Percentiles rank a stretch among this genome's conserved stretches.
Evolutionary conservation across 2,797 vertebrate genomes (phyloP).

Genomic region (Sebastes umbrosus): DNA sequence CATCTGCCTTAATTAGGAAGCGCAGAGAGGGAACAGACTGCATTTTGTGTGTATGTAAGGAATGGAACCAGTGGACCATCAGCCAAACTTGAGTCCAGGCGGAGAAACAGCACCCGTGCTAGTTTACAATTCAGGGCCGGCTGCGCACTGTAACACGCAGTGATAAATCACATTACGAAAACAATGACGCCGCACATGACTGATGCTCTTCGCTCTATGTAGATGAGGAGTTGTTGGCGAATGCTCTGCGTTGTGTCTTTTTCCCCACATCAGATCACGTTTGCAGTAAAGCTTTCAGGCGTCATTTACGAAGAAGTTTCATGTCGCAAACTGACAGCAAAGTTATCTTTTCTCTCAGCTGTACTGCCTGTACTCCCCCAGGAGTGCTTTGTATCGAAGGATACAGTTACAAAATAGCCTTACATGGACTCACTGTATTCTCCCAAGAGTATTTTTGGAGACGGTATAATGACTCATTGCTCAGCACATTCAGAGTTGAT

Average conservation of each 20-base stretch:
- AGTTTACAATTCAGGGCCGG: slow-evolving; percentile 43
- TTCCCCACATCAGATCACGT: background rate
- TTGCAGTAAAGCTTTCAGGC: background rate
- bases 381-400: slow-evolving; percentile 12
- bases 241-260: background rate
- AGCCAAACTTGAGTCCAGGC: slow-evolving; percentile 39
- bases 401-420: slow-evolving; percentile 58
- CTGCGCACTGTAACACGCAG: background rate
- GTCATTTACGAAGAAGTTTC: slow-evolving; percentile 12
- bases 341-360: slow-evolving; percentile 28
- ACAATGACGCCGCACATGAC: background rate
- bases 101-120: slow-evolving; percentile 21
- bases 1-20: slow-evolving; percentile 79
- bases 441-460: slow-evolving; percentile 48
- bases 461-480: slow-evolving; percentile 49
- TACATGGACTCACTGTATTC: slow-evolving; percentile 67
- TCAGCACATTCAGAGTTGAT: slow-evolving; percentile 40
- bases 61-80: slow-evolving; percentile 40
- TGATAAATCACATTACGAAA: background rate
- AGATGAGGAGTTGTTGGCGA: background rate
- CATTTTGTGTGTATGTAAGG: slow-evolving; percentile 48
- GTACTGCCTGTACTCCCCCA: background rate
- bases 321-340: slow-evolving; percentile 3
- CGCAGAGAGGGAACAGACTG: slow-evolving; percentile 43
- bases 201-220: background rate